These are phyloP conservation scores for Chloroclystis v-ata DNA, from an alignment of 2,888 invertebrate genomes.

Conservation along the genomic window DNA sequence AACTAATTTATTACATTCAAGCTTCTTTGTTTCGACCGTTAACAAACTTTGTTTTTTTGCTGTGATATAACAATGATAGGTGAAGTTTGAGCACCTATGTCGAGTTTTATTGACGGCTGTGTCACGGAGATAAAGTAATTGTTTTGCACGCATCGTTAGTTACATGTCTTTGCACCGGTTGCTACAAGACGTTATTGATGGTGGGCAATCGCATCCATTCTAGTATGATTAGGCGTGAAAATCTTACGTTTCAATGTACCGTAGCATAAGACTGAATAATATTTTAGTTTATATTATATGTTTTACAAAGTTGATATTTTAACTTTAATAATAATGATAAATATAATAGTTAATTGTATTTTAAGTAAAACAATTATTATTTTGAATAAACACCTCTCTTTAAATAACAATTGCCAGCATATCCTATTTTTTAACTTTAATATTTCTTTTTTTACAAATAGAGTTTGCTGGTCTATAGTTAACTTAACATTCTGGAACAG, in stretches of 20 bases:
- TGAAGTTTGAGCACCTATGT: slow-evolving; percentile 16
- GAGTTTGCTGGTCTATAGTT: too few relatives aligned
- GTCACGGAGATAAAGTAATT: slow-evolving; percentile 42
- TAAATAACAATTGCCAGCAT: too few relatives aligned
- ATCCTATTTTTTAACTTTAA: too few relatives aligned
- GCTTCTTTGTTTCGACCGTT: slow-evolving; percentile 25
- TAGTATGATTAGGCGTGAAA: slow-evolving; percentile 10
- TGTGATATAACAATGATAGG: slow-evolving; percentile 24
- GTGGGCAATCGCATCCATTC: slow-evolving; percentile 18
- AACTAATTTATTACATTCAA: slow-evolving; percentile 18
- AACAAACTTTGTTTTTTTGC: slow-evolving; percentile 20
- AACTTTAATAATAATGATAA: too few relatives aligned
- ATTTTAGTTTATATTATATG: too few relatives aligned
- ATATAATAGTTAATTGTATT: too few relatives aligned
- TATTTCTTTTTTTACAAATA: too few relatives aligned
- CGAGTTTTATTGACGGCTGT: slow-evolving; percentile 32
- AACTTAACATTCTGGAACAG: too few relatives aligned
- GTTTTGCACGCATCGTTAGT: slow-evolving; percentile 42
- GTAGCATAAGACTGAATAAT: slow-evolving; percentile 12
- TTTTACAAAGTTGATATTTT: too few relatives aligned
- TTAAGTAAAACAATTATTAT: too few relatives aligned
- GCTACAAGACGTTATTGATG: slow-evolving; percentile 18
- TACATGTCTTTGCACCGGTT: slow-evolving; percentile 20
- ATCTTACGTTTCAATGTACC: slow-evolving; percentile 13
- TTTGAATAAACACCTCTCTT: too few relatives aligned